A percentile compares a stretch with the other conserved stretches of the same genome.
phyloP scores from a whole-genome alignment of 2,113 vertebrate genomes.

The Trichechus manatus region DNA sequence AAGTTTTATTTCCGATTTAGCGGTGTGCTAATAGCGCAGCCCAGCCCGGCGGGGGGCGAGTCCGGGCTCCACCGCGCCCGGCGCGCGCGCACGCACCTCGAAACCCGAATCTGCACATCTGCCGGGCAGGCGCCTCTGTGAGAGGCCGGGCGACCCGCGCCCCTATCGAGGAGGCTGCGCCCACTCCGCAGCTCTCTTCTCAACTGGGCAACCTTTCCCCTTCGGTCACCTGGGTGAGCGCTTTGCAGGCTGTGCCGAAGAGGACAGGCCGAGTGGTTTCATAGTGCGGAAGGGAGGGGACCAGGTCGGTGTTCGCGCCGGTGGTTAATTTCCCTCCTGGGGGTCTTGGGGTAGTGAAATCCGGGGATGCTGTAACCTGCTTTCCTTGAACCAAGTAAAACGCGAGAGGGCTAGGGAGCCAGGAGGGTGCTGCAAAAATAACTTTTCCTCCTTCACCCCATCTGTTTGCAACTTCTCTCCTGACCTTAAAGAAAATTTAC shows the following conservation, averaged over 20 bases:
- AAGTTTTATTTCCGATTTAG: slow-evolving; percentile 82
- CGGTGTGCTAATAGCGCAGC: slow-evolving; percentile 47
- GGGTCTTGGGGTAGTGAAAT: slow-evolving; percentile 66
- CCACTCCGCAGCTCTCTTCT: background rate
- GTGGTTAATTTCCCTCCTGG: slow-evolving; percentile 50
- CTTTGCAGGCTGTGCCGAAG: slow-evolving; percentile 75
- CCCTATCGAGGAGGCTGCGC: background rate
- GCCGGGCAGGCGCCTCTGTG: rapidly evolving
- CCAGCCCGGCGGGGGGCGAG: slow-evolving; percentile 53
- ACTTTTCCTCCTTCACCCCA: slow-evolving; percentile 67
- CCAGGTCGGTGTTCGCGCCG: slow-evolving; percentile 39
- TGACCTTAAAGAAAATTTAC: slow-evolving; percentile 63
- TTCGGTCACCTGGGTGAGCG: slow-evolving; percentile 68
- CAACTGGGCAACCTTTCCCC: background rate
- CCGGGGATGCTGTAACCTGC: slow-evolving; percentile 65
- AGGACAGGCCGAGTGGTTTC: slow-evolving; percentile 57
- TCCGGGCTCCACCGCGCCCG: background rate
- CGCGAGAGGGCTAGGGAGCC: background rate
- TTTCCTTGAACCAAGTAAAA: slow-evolving; percentile 31
- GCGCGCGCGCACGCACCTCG: slow-evolving; percentile 56
- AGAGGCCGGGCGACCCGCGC: slow-evolving; percentile 29
- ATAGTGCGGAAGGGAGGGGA: slow-evolving; percentile 50
- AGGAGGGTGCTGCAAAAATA: slow-evolving; percentile 50
- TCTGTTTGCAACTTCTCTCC: slow-evolving; percentile 71
- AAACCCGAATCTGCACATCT: slow-evolving; percentile 55